Conservation (phyloP, 2,113 vertebrate species). For the Formicarius rufipectus region DNA sequence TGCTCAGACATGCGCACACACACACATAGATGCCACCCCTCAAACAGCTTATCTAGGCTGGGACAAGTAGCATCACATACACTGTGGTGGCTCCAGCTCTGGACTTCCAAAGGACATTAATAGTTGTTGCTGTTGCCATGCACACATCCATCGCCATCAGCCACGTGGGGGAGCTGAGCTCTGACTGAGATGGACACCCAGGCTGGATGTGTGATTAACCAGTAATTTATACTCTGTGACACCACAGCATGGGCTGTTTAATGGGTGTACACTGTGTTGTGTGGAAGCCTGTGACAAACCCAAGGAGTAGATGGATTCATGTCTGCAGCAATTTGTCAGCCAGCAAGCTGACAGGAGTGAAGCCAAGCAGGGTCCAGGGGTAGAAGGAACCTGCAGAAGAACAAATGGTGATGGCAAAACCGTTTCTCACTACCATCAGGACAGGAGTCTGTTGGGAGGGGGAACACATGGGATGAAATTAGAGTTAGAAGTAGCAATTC, state of each 20-base stretch:
- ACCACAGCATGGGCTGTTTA: neutral
- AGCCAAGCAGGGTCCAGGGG: constrained; percentile 74
- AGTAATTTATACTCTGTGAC: neutral
- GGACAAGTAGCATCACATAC: neutral
- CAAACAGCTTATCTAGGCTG: neutral
- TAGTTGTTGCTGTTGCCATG: constrained; percentile 54
- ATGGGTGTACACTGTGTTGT: neutral
- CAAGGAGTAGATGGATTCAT: neutral
- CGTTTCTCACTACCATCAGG: neutral
- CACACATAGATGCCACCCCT: neutral
- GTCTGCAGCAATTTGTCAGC: neutral
- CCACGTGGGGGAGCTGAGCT: constrained; percentile 64
- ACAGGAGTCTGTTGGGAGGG: neutral
- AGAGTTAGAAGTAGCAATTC: neutral
- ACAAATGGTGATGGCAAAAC: neutral
- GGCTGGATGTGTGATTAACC: neutral
- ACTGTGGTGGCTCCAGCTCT: constrained; percentile 41
- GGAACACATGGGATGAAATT: neutral
- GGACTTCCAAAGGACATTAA: constrained; percentile 27
- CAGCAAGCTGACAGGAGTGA: neutral
- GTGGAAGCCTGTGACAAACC: neutral
- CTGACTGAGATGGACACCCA: constrained; percentile 40
- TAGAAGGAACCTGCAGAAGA: constrained; percentile 54
- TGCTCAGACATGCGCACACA: neutral
- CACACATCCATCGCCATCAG: constrained; percentile 62